These are phyloP conservation scores for Rhinichthys osculus DNA, from an alignment of 2,797 vertebrate genomes.

Conservation along the genomic window DNA sequence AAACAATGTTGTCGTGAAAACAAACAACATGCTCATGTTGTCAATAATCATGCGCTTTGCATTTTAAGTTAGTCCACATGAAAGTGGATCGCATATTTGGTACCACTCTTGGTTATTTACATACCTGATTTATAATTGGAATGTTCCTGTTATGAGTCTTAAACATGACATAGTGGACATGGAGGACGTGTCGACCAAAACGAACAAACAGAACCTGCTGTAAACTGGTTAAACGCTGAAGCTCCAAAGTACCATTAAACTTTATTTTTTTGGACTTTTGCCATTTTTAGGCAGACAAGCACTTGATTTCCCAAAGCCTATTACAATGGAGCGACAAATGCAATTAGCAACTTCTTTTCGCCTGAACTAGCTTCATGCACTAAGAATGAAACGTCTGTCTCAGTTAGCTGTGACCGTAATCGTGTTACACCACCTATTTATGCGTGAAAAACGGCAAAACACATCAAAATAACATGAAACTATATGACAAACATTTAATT, in stretches of 20 bases:
- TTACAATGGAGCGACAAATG: slow-evolving; percentile 60
- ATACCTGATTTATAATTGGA: background rate
- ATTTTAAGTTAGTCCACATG: background rate
- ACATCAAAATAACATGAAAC: background rate
- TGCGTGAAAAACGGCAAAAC: background rate
- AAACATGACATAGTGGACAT: background rate
- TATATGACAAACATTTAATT: slow-evolving; percentile 43
- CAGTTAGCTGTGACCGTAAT: slow-evolving; percentile 10
- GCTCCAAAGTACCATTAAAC: slow-evolving; percentile 54
- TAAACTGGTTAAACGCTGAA: background rate
- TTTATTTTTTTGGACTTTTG: slow-evolving; percentile 69
- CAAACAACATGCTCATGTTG: background rate
- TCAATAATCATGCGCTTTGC: background rate
- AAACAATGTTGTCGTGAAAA: background rate
- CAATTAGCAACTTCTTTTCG: slow-evolving; percentile 49
- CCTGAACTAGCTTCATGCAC: slow-evolving; percentile 33
- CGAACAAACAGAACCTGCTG: background rate
- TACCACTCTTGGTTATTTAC: background rate
- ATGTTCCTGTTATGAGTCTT: background rate
- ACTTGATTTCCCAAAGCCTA: slow-evolving; percentile 68
- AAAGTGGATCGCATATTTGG: background rate
- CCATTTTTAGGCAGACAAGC: slow-evolving; percentile 63
- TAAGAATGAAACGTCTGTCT: slow-evolving; percentile 21
- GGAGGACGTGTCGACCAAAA: background rate
- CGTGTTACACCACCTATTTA: slow-evolving; percentile 33